A percentile compares a stretch with the other conserved stretches of the same genome.
phyloP scores from a whole-genome alignment of 2,888 invertebrate species.

The Campoplex nolae region DNA sequence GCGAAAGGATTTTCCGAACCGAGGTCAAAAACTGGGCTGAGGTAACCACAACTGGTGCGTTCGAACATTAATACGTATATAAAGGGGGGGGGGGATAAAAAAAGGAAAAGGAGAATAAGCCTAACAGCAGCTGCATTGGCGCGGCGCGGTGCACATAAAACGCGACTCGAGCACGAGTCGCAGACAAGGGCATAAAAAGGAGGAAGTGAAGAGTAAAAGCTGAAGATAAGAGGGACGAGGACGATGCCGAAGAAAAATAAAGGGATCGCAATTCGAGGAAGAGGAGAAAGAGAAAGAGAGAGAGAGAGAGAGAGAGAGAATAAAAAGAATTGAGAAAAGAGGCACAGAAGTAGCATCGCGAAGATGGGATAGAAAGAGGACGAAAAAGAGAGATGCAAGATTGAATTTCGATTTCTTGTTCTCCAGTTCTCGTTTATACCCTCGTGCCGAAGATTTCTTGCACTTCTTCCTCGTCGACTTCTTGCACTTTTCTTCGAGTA shows the following conservation, averaged over 20 bases:
- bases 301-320: slow-evolving; percentile 6
- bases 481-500: slow-evolving; percentile 69
- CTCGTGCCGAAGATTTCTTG: slow-evolving; percentile 30
- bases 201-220: slow-evolving; percentile 56
- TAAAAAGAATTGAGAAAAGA: not conserved
- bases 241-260: slow-evolving; percentile 49
- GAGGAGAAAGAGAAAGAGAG: slow-evolving; percentile 15
- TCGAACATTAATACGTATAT: not conserved
- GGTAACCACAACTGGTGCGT: slow-evolving; percentile 49
- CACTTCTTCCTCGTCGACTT: slow-evolving; percentile 44
- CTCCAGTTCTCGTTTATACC: slow-evolving; percentile 70
- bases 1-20: not conserved
- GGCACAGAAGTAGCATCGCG: not conserved
- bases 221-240: slow-evolving; percentile 43
- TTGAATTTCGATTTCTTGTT: slow-evolving; percentile 51
- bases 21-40: slow-evolving; percentile 50
- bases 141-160: slow-evolving; percentile 39
- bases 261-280: slow-evolving; percentile 24
- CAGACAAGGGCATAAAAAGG: slow-evolving; percentile 38
- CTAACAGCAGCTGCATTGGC: slow-evolving; percentile 51
- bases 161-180: slow-evolving; percentile 55
- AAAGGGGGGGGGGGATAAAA: not conserved
- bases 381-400: slow-evolving; percentile 52
- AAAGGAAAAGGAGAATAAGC: slow-evolving; percentile 15
- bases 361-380: slow-evolving; percentile 58